Evolutionary conservation across 1,140 invertebrate species (phyloP).

Genomic region (Zaprionus africanus): DNA sequence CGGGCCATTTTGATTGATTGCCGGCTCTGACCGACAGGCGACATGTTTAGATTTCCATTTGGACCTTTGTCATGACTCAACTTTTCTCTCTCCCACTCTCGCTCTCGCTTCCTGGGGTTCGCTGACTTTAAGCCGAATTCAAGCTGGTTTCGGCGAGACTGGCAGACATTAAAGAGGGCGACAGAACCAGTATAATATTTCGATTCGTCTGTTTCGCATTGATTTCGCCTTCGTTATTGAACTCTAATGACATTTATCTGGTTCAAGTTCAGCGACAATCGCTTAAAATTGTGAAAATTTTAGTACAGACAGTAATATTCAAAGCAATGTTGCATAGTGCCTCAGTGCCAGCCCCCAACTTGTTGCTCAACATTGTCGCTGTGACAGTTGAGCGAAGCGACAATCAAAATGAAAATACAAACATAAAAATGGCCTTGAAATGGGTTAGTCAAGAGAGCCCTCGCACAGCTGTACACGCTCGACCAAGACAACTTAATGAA

Average conservation of each 20-base stretch:
- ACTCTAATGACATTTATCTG: constrained; percentile 48
- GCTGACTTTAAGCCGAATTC: constrained; percentile 18
- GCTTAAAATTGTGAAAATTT: constrained; percentile 24
- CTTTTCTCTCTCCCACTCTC: not conserved
- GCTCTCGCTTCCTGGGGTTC: constrained; percentile 16
- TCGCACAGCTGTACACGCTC: constrained; percentile 8
- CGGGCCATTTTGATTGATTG: constrained; percentile 52
- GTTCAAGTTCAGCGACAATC: constrained; percentile 40
- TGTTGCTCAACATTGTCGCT: constrained; percentile 32
- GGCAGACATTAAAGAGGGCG: not conserved
- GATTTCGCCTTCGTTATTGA: constrained; percentile 47
- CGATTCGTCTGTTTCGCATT: constrained; percentile 19
- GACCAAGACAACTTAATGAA: constrained; percentile 45
- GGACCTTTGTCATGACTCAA: constrained; percentile 18
- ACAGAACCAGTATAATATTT: constrained; percentile 20
- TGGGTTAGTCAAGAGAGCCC: constrained; percentile 30
- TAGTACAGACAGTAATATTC: constrained; percentile 17
- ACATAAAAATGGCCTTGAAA: constrained; percentile 32
- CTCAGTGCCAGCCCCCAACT: constrained; percentile 15
- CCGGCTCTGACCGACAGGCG: constrained; percentile 38
- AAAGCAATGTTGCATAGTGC: constrained; percentile 12
- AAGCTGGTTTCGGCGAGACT: constrained; percentile 5
- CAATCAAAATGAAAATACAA: constrained; percentile 16
- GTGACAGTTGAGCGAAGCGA: constrained; percentile 10
- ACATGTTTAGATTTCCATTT: constrained; percentile 38